Evolutionary conservation across 2,113 vertebrate species (phyloP).

Genomic region (Notechis scutatus): DNA sequence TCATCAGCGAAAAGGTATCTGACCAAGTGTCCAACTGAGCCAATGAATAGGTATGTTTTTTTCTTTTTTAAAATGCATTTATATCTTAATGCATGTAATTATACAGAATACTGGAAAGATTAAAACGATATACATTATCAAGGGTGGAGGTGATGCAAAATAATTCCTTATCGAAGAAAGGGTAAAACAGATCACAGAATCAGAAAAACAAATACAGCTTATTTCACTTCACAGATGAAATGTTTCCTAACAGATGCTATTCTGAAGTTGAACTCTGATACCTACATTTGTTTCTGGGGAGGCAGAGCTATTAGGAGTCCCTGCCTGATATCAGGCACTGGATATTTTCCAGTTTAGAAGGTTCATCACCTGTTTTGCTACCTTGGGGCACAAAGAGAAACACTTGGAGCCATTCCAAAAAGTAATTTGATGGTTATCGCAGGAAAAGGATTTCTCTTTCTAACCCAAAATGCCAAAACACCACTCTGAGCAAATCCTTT

Average conservation of each 20-base stretch:
- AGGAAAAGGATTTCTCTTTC: not conserved
- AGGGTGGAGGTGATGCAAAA: constrained; percentile 3
- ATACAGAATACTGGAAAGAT: constrained; percentile 48
- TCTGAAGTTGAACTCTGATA: not conserved
- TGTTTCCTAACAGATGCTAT: not conserved
- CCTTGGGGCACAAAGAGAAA: not conserved
- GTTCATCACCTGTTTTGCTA: not conserved
- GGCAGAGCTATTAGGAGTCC: not conserved
- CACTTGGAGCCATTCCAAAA: not conserved
- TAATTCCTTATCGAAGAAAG: constrained; percentile 5
- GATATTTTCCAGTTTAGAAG: not conserved
- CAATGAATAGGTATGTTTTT: constrained; percentile 39
- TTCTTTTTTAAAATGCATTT: constrained; percentile 46
- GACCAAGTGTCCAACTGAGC: constrained; percentile 34
- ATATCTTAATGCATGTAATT: constrained; percentile 41
- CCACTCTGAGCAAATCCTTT: not conserved
- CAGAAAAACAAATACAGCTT: not conserved
- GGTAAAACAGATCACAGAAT: constrained; percentile 10
- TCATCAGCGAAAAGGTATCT: constrained; percentile 12
- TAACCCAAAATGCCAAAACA: not conserved
- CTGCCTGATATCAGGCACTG: not conserved
- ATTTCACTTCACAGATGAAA: not conserved
- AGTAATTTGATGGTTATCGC: not conserved
- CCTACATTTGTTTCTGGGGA: not conserved
- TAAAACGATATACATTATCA: constrained; percentile 28